Evolutionary conservation across 2,797 vertebrate species (phyloP).

Genomic region (Scarus forsteni): DNA sequence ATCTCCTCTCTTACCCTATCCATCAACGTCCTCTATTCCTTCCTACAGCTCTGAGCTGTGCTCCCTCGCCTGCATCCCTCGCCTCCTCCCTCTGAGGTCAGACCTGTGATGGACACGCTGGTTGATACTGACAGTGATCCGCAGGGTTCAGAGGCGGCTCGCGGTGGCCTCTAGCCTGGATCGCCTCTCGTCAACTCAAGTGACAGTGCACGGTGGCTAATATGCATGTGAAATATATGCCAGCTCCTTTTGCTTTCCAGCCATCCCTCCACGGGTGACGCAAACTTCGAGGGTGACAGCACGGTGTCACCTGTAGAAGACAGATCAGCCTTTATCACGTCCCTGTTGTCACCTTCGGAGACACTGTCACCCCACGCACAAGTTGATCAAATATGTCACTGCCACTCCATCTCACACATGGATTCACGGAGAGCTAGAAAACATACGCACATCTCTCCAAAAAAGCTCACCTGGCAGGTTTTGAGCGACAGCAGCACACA

Average conservation of each 20-base stretch:
- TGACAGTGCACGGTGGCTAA: constrained; percentile 63
- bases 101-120: constrained; percentile 51
- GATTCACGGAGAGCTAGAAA: neutral
- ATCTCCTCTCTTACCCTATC: constrained; percentile 47
- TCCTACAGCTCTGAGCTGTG: constrained; percentile 29
- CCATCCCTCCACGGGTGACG: constrained; percentile 16
- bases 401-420: constrained; percentile 30
- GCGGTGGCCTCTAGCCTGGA: constrained; percentile 13
- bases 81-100: constrained; percentile 43
- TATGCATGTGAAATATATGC: constrained; percentile 13
- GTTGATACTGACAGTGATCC: constrained; percentile 51
- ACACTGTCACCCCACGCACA: constrained; percentile 30
- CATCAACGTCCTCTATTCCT: constrained; percentile 40
- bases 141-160: constrained; percentile 24
- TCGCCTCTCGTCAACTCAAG: constrained; percentile 55
- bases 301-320: constrained; percentile 54
- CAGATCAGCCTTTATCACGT: constrained; percentile 50
- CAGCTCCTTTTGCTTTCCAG: constrained; percentile 12
- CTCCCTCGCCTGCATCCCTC: constrained; percentile 23
- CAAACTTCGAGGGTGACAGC: constrained; percentile 47
- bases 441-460: neutral
- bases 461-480: constrained; percentile 54
- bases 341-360: constrained; percentile 43
- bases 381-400: constrained; percentile 64
- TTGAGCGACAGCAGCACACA: constrained; percentile 58